phyloP scores from a whole-genome alignment of 2,113 vertebrate genomes.

The Gallinago paraguaiae region DNA sequence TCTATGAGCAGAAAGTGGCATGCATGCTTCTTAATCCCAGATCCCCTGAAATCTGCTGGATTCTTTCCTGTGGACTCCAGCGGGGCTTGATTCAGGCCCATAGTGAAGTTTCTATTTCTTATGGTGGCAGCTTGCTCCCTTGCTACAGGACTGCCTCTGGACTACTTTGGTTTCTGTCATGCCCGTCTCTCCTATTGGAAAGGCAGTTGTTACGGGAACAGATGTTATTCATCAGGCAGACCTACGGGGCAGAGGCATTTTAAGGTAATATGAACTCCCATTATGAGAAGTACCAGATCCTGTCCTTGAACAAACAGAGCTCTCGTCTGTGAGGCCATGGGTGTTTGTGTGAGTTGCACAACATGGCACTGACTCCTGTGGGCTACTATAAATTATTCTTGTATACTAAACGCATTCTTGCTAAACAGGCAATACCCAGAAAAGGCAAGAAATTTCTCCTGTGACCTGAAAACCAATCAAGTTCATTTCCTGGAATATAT shows the following conservation, averaged over 20 bases:
- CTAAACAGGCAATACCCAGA: neutral
- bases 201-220: neutral
- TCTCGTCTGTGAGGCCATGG: neutral
- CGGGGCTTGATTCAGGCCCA: neutral
- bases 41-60: neutral
- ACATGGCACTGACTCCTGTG: neutral
- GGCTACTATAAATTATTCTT: neutral
- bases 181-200: neutral
- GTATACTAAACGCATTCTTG: neutral
- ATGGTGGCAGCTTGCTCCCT: neutral
- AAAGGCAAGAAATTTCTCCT: slow-evolving; percentile 26
- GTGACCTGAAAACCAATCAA: neutral
- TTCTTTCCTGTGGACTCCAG: neutral
- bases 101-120: neutral
- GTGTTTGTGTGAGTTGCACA: slow-evolving; percentile 14
- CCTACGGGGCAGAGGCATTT: neutral
- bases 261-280: slow-evolving; percentile 4
- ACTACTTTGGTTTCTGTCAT: neutral
- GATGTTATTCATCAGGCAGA: slow-evolving; percentile 32
- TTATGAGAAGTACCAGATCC: slow-evolving; percentile 52
- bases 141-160: neutral
- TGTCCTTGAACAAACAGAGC: slow-evolving; percentile 35
- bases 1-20: neutral
- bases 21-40: neutral
- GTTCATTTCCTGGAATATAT: neutral